These are phyloP conservation scores for Bubo scandiacus DNA, from an alignment of 2,113 vertebrate genomes.

Conservation along the genomic window DNA sequence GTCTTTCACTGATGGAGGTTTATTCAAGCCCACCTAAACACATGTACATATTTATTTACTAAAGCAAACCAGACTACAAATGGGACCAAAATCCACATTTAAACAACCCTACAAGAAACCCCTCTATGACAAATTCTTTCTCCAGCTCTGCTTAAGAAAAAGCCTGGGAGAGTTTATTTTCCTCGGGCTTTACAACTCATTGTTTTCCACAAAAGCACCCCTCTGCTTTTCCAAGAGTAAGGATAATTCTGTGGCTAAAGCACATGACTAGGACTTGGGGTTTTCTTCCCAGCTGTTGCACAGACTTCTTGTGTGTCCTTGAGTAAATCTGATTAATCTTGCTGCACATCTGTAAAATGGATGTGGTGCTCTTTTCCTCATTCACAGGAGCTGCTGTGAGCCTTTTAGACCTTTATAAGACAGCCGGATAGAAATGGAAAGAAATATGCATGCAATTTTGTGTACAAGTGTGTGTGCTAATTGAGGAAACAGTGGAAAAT, in stretches of 20 bases:
- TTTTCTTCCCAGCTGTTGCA: constrained; percentile 55
- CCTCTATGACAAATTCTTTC: neutral
- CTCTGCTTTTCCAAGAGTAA: constrained; percentile 40
- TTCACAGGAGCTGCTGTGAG: neutral
- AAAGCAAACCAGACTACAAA: constrained; percentile 25
- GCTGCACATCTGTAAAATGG: constrained; percentile 34
- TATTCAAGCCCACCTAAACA: constrained; percentile 26
- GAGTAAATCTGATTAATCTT: constrained; percentile 20
- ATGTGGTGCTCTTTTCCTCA: neutral
- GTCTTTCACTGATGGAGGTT: constrained; percentile 16
- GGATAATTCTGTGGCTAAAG: constrained; percentile 51
- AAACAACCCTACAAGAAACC: neutral
- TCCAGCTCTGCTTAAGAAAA: neutral
- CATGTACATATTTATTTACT: constrained; percentile 42
- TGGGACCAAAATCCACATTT: neutral
- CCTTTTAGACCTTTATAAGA: neutral
- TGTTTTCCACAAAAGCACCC: constrained; percentile 54
- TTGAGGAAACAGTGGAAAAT: neutral
- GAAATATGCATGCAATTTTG: neutral
- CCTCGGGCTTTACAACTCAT: constrained; percentile 51
- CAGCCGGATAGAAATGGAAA: neutral
- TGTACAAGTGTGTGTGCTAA: neutral
- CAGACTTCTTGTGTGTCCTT: constrained; percentile 45
- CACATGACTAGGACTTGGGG: constrained; percentile 11
- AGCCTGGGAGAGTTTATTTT: constrained; percentile 45